These are phyloP conservation scores for Aphelenchoides besseyi DNA, from an alignment of 1,140 invertebrate genomes.

Conservation along the genomic window DNA sequence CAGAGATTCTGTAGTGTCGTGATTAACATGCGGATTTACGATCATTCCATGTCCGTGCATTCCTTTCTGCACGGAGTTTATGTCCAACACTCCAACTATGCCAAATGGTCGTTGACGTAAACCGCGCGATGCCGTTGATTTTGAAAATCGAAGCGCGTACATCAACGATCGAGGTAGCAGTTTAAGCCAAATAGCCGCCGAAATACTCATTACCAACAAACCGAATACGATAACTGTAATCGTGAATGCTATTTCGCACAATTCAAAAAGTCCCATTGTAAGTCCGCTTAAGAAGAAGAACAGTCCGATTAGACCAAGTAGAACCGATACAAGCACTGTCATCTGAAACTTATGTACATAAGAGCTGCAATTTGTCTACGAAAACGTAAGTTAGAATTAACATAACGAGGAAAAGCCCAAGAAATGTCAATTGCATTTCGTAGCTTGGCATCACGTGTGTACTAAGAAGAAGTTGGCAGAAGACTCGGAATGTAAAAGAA, in stretches of 20 bases:
- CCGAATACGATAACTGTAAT: slow-evolving; percentile 12
- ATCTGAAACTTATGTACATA: slow-evolving; percentile 3
- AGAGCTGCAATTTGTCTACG: too few species aligned
- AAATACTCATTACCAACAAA: slow-evolving; percentile 5
- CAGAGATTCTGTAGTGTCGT: slow-evolving; percentile 29
- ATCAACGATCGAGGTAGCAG: background rate
- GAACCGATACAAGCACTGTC: slow-evolving; percentile 6
- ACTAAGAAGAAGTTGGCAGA: background rate
- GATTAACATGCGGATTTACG: slow-evolving; percentile 19
- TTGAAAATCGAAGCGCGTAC: background rate
- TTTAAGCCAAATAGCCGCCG: slow-evolving; percentile 14
- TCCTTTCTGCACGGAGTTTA: slow-evolving; percentile 17
- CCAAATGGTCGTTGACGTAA: background rate
- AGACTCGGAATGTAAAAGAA: background rate
- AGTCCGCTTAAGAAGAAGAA: slow-evolving; percentile 17
- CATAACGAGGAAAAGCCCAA: background rate
- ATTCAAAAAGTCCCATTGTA: slow-evolving; percentile 6
- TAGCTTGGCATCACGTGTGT: too few species aligned
- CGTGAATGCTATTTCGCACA: slow-evolving; percentile 4
- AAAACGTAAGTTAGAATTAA: background rate
- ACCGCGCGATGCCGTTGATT: background rate
- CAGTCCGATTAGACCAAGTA: slow-evolving; percentile 21
- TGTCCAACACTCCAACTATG: background rate
- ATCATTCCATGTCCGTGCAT: background rate
- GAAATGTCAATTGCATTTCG: too few species aligned